Evolutionary conservation across 2,888 invertebrate genomes (phyloP), one percentile per base, ranked within the genome.

Genomic region (Cantharis rufa): DNA sequence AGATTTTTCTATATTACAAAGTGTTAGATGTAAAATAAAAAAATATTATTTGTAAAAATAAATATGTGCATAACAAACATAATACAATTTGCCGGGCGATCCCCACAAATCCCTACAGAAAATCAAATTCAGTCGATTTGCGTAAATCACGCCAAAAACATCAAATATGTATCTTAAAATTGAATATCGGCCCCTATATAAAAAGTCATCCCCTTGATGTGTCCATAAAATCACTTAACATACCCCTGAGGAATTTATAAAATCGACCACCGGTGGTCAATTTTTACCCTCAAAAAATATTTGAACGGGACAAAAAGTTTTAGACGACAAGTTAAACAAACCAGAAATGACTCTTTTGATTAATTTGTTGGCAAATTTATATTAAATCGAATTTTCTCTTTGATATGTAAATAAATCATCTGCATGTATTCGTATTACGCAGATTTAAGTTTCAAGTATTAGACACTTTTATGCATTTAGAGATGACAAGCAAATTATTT

Each of bases 201-300:
- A 76, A 75, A 78, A 75, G 70, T 69, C 24, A 68, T 64, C 75
- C 77, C 79, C 76, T 71, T 61, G 71, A 72, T 76, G 64, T 74
- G 78, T 76, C 78, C 76, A 78, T 76, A 79, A 79, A 79, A 79
- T 79, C 77, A 79, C 79, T 77, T 77, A 77, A 75, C 75, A 75
- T 77, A 75, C 79, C 79, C 79, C 79, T 73, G 77, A 77, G 79
- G 77, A 79, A 77, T 77, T 79, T 77, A 70, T 16, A 78, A 78
- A 78, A 76, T 76, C 78, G 78, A 75, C 79, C 77, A 75, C 77
- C 69, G 32, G 79, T 69, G 79, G 79, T 79, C 79, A 79, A 77
- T 77, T 79, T 74, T 75, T 70, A 74, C 79, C 77, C 77, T 79
- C 78, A 69, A 72, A 72, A 75, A 77, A 70, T 71, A 71, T 72